Evolutionary conservation across 2,888 invertebrate genomes (phyloP).

Genomic region (Drosophila macrothrix): DNA sequence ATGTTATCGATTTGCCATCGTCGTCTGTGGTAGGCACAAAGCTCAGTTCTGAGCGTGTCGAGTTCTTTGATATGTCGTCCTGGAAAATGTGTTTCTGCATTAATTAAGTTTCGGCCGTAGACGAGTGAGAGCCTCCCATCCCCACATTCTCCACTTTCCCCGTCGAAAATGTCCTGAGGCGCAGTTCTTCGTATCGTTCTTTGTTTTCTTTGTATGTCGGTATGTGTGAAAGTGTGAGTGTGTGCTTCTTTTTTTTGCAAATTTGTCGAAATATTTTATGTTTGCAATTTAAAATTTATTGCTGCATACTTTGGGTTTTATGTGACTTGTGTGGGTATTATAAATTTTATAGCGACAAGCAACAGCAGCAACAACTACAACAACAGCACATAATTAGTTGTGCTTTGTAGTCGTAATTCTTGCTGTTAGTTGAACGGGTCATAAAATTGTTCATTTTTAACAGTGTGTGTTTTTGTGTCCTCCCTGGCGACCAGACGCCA

Average conservation of each 20-base stretch:
- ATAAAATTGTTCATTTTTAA: slow-evolving; percentile 65
- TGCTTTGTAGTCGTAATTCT: slow-evolving; percentile 54
- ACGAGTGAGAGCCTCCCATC: background rate
- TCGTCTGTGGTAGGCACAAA: slow-evolving; percentile 95
- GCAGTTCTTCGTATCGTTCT: slow-evolving; percentile 28
- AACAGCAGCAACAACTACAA: slow-evolving; percentile 28
- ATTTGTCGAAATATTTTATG: slow-evolving; percentile 81
- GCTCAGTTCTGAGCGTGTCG: slow-evolving; percentile 93
- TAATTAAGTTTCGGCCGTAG: slow-evolving; percentile 71
- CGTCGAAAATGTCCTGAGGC: slow-evolving; percentile 29
- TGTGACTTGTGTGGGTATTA: slow-evolving; percentile 73
- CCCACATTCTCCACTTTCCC: background rate
- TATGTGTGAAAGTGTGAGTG: slow-evolving; percentile 5
- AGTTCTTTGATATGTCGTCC: slow-evolving; percentile 93
- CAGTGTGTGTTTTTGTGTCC: slow-evolving; percentile 18
- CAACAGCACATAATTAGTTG: slow-evolving; percentile 73
- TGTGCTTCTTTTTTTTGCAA: slow-evolving; percentile 41
- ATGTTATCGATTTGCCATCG: slow-evolving; percentile 94
- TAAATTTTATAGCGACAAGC: slow-evolving; percentile 68
- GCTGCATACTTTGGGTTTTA: slow-evolving; percentile 70
- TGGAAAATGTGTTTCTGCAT: slow-evolving; percentile 84
- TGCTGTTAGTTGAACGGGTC: slow-evolving; percentile 63
- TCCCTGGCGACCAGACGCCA: slow-evolving; percentile 35
- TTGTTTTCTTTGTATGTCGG: slow-evolving; percentile 25
- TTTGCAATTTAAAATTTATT: slow-evolving; percentile 82